These are phyloP conservation scores for Scaptomyza cyrtandrae DNA, from an alignment of 2,888 invertebrate genomes.

Conservation along the genomic window DNA sequence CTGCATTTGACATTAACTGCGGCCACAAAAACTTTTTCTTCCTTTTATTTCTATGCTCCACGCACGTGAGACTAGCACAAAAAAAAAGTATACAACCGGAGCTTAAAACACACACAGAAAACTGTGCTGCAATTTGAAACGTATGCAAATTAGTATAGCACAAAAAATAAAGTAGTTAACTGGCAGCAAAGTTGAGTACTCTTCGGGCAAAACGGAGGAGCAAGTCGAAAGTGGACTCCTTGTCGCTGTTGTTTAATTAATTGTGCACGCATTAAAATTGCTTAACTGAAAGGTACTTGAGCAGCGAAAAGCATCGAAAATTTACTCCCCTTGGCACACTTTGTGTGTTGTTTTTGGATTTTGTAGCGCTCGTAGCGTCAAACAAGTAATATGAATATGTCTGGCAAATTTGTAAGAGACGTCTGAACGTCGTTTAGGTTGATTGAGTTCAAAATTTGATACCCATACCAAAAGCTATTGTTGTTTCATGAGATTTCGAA, in stretches of 20 bases:
- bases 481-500: too few species aligned
- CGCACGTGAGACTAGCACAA: slow-evolving; percentile 16
- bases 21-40: slow-evolving; percentile 35
- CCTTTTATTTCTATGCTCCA: neutral
- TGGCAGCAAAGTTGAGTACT: slow-evolving; percentile 32
- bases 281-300: slow-evolving; percentile 65
- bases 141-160: slow-evolving; percentile 65
- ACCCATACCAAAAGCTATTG: neutral
- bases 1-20: slow-evolving; percentile 76
- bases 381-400: slow-evolving; percentile 18
- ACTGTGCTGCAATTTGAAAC: slow-evolving; percentile 39
- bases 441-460: slow-evolving; percentile 1
- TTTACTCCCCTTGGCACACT: slow-evolving; percentile 29
- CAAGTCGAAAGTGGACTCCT: slow-evolving; percentile 34
- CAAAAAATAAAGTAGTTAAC: slow-evolving; percentile 35
- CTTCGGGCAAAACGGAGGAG: slow-evolving; percentile 1
- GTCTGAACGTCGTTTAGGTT: slow-evolving; percentile 15
- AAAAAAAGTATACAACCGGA: slow-evolving; percentile 6
- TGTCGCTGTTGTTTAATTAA: slow-evolving; percentile 71
- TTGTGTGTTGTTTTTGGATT: slow-evolving; percentile 2
- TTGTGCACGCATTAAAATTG: slow-evolving; percentile 77
- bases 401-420: slow-evolving; percentile 2
- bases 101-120: slow-evolving; percentile 22
- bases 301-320: slow-evolving; percentile 27
- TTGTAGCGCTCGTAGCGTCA: slow-evolving; percentile 24